phyloP scores from a whole-genome alignment of 2,797 vertebrate species.

The Potorous gilbertii region DNA sequence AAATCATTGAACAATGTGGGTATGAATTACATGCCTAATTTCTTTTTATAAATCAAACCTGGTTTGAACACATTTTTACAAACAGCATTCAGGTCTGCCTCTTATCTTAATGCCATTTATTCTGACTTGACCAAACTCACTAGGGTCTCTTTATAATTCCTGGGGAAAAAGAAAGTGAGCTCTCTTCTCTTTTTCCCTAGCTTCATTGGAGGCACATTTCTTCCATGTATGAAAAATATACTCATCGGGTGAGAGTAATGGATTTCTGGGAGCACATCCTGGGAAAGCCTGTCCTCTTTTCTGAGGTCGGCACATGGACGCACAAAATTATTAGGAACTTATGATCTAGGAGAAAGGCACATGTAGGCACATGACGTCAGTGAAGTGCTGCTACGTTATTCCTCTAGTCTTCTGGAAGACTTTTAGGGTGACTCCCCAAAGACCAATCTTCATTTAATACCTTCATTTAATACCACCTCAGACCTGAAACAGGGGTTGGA shows the following conservation, averaged over 20 bases:
- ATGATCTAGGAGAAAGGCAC: too few relatives aligned
- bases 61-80: not conserved
- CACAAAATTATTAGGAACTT: too few relatives aligned
- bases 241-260: not conserved
- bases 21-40: conserved; percentile 2
- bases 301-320: not conserved
- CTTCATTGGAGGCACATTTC: not conserved
- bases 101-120: not conserved
- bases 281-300: not conserved
- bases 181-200: not conserved
- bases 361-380: not conserved
- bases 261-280: not conserved
- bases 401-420: not conserved
- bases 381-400: not conserved
- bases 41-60: not conserved
- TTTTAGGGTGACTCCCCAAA: not conserved
- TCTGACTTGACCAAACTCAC: not conserved
- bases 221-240: not conserved
- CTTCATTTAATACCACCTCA: not conserved
- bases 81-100: not conserved
- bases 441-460: not conserved
- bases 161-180: not conserved
- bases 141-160: not conserved
- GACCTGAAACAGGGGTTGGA: not conserved
- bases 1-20: not conserved